phyloP scores from a whole-genome alignment of 2,797 vertebrate genomes.

The Microchirus variegatus region DNA sequence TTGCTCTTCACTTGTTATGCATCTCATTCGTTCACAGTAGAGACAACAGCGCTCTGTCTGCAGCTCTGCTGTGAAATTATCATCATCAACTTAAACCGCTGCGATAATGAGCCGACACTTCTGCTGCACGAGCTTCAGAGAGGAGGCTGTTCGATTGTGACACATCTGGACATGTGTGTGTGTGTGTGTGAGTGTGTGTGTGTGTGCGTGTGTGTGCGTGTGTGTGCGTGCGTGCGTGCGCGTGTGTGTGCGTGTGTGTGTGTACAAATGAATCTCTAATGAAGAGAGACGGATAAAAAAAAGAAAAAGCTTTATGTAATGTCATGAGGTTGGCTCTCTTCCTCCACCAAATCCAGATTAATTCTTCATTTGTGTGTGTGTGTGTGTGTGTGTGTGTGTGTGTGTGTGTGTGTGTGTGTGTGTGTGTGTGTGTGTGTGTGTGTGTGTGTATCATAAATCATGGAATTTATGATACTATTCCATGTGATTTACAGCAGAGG shows the following conservation, averaged over 20 bases:
- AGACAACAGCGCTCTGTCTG: neutral
- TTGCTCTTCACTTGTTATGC: too few relatives aligned
- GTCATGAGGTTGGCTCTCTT: constrained; percentile 77
- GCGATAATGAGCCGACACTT: constrained; percentile 4
- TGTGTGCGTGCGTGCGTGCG: too few relatives aligned
- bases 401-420: constrained; percentile 11
- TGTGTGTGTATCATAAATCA: too few relatives aligned
- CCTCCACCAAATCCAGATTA: constrained; percentile 80
- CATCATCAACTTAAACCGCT: neutral
- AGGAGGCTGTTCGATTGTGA: constrained; percentile 19
- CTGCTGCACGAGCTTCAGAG: neutral
- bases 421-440: constrained; percentile 3
- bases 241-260: constrained; percentile 2
- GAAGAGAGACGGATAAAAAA: constrained; percentile 62
- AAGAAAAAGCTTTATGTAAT: constrained; percentile 80
- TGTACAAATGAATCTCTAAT: constrained; percentile 81
- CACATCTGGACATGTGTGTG: constrained; percentile 11
- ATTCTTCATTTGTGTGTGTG: constrained; percentile 41
- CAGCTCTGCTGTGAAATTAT: neutral
- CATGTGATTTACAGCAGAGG: neutral
- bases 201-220: too few relatives aligned
- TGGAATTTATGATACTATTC: constrained; percentile 11
- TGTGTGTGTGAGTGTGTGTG: too few relatives aligned
- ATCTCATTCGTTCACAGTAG: too few relatives aligned
- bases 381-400: constrained; percentile 4